phyloP scores from a whole-genome alignment of 2,113 vertebrate species.

The Bucco capensis region DNA sequence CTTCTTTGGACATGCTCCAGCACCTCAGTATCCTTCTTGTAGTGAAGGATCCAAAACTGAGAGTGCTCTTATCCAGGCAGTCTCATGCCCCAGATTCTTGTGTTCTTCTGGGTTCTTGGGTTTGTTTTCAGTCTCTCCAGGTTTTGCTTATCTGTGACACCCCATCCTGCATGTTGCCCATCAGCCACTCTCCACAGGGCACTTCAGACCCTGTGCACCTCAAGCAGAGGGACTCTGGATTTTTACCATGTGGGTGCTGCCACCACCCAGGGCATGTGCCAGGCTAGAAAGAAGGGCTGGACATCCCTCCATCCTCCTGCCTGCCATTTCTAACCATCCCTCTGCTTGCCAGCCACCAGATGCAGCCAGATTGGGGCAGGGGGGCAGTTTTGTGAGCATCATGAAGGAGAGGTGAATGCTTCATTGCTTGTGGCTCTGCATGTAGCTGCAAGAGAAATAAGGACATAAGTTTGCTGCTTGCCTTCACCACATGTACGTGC shows the following conservation, averaged over 20 bases:
- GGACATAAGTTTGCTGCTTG: not conserved
- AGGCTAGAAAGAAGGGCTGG: not conserved
- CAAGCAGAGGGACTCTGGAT: too few species aligned
- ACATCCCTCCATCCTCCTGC: not conserved
- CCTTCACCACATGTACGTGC: fast-evolving
- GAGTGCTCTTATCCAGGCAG: not conserved
- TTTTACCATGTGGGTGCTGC: fast-evolving
- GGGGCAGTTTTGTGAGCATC: not conserved
- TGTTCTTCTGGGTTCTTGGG: not conserved
- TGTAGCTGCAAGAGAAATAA: not conserved
- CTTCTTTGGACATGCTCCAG: too few species aligned
- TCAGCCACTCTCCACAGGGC: fast-evolving
- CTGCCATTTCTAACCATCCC: not conserved
- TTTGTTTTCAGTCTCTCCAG: fast-evolving
- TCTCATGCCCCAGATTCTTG: fast-evolving
- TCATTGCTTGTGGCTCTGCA: not conserved
- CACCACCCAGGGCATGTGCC: too few species aligned
- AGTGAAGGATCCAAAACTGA: too few species aligned
- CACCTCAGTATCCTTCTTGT: too few species aligned
- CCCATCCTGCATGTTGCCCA: fast-evolving
- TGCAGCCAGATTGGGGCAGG: fast-evolving
- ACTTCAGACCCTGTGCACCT: not conserved
- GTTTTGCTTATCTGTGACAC: fast-evolving
- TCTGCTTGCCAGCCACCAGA: not conserved
- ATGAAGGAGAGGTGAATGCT: not conserved